Evolutionary conservation across 1,140 invertebrate species (phyloP).

Genomic region (Charaxes varanes): DNA sequence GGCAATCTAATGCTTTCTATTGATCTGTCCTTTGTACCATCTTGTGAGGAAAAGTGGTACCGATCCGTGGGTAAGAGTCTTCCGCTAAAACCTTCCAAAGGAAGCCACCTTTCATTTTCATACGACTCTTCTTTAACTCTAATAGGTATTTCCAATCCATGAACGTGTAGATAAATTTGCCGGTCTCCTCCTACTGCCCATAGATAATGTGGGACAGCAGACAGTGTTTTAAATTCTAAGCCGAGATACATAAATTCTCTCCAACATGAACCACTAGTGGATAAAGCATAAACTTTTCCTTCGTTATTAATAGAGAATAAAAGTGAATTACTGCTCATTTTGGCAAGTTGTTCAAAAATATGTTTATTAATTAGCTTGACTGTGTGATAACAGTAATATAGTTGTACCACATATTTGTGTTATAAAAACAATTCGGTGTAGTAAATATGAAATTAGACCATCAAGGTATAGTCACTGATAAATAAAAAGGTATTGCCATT

Average conservation of each 20-base stretch:
- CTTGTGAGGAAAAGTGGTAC: conserved; percentile 87
- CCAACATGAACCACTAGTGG: conserved; percentile 86
- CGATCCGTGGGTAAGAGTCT: conserved; percentile 90
- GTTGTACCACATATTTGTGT: too few species aligned
- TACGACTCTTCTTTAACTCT: conserved; percentile 91
- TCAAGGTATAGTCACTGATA: too few species aligned
- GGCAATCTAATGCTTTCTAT: conserved; percentile 89
- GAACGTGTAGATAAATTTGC: conserved; percentile 92
- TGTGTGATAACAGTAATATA: too few species aligned
- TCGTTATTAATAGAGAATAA: conserved; percentile 91
- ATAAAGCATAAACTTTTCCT: conserved; percentile 88
- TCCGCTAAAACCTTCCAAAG: conserved; percentile 89
- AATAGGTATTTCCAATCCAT: conserved; percentile 91
- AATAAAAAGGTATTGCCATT: too few species aligned
- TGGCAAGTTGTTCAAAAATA: too few species aligned
- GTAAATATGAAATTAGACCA: too few species aligned
- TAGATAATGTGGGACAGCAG: conserved; percentile 86
- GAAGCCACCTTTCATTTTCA: conserved; percentile 95
- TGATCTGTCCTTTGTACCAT: conserved; percentile 85
- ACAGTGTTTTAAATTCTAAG: conserved; percentile 90
- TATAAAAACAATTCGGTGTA: too few species aligned
- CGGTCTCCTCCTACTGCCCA: conserved; percentile 95
- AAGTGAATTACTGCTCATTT: conserved; percentile 77
- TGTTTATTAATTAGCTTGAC: too few species aligned
- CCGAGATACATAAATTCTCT: conserved; percentile 88